Conservation (phyloP, 1,140 invertebrate genomes). For the Macrobrachium nipponense region DNA sequence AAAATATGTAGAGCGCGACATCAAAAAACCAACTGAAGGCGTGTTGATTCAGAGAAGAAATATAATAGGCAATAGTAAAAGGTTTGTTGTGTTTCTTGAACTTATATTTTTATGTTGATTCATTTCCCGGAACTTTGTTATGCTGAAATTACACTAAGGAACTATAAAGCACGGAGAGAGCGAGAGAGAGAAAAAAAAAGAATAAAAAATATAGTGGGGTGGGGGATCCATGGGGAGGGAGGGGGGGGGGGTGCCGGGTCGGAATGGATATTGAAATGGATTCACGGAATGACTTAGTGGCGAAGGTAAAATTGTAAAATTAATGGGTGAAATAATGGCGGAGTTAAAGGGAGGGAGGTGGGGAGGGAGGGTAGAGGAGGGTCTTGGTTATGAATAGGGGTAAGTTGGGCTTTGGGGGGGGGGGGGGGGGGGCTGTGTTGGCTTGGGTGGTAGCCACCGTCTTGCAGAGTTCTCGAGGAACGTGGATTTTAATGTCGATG, state of each 20-base stretch:
- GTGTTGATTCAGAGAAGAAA: too few relatives aligned
- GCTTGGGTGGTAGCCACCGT: too few relatives aligned
- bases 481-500: too few relatives aligned
- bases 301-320: not conserved
- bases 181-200: slow-evolving; percentile 17
- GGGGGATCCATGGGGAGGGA: not conserved
- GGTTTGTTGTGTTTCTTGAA: too few relatives aligned
- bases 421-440: too few relatives aligned
- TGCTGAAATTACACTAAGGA: not conserved
- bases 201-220: not conserved
- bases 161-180: not conserved
- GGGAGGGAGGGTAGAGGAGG: not conserved
- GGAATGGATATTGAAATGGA: not conserved
- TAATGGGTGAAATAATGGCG: not conserved
- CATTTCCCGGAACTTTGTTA: too few relatives aligned
- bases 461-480: too few relatives aligned
- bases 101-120: too few relatives aligned
- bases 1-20: not conserved
- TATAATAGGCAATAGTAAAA: too few relatives aligned
- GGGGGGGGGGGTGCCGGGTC: not conserved
- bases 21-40: not conserved
- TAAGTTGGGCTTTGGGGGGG: too few relatives aligned
- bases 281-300: not conserved
- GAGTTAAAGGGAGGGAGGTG: not conserved
- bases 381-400: not conserved